Conservation (phyloP, 2,888 invertebrate species). For the Drosophila recens region DNA sequence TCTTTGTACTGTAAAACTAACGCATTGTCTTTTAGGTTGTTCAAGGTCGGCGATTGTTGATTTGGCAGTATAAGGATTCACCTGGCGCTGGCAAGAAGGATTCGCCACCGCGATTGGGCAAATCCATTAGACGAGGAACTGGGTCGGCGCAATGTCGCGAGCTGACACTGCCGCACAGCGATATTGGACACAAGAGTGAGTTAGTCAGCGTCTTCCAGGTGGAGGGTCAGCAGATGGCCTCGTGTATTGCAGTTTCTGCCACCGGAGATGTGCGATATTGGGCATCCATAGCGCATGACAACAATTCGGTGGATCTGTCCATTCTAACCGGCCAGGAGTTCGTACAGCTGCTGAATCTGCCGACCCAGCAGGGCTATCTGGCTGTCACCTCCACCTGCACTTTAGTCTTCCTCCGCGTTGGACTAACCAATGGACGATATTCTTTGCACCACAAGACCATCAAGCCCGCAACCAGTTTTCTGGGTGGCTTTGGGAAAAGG, state of each 20-base stretch:
- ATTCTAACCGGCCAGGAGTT: conserved; percentile 96
- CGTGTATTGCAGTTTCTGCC: conserved; percentile 96
- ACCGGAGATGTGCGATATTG: conserved; percentile 96
- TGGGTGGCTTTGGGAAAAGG: conserved; percentile 93
- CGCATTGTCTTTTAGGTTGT: conserved; percentile 88
- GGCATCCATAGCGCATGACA: conserved; percentile 95
- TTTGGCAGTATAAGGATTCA: conserved; percentile 91
- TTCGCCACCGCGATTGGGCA: conserved; percentile 66
- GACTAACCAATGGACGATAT: conserved; percentile 88
- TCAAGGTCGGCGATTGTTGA: conserved; percentile 92
- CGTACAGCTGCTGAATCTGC: conserved; percentile 89
- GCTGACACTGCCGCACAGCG: conserved; percentile 95
- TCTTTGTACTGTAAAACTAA: too few species aligned
- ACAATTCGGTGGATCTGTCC: conserved; percentile 92
- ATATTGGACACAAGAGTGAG: conserved; percentile 95
- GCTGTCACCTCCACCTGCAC: conserved; percentile 97
- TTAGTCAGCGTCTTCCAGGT: conserved; percentile 90
- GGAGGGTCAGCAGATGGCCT: conserved; percentile 89
- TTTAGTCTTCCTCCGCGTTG: conserved; percentile 90
- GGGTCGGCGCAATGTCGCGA: conserved; percentile 91
- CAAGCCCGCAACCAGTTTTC: conserved; percentile 91
- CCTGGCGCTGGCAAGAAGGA: conserved; percentile 39
- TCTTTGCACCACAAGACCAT: conserved; percentile 89
- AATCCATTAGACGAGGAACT: conserved; percentile 76
- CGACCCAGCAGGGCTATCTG: conserved; percentile 91